Base-by-base conservation (phyloP, 2,888 invertebrate genomes). In the Lymantria monacha region DNA sequence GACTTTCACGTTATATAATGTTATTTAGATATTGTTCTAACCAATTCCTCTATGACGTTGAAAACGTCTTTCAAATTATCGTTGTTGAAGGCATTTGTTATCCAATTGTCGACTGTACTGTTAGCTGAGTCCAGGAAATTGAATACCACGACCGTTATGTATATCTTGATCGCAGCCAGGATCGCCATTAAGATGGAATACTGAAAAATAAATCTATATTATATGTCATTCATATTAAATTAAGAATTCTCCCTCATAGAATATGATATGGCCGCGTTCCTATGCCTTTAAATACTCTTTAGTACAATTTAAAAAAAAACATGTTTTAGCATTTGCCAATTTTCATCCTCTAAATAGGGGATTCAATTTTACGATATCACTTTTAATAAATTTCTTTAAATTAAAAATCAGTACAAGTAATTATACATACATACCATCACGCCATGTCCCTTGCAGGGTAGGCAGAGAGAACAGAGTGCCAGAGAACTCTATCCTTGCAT, bases 151-250 rank as follows among this genome's bases (percentile, higher is more conserved):
- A 81, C 77, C 0, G 79, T 57, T 22, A 87, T 37, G 55, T 74
- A 83, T n/a, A 81, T 76, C 66, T 83, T 85, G 0, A 71, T 42
- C 0, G 61, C 80, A 0, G 81, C 81, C 12, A 87, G 51, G 1
- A 81, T 52, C 0, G 66, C 53, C 81, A 87, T 79, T 47, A 73
- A 72, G 2, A 85, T 55, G 0, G 77, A 58, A 45, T 83, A 88
- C 88, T 88, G 78, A 8, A 79, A 22, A 82, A 42, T 31, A 41
- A n/a, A 46, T 42, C 22, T n/a, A n/a, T 53, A 43, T 36, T 1
- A 40, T 14, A 5, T 7, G 5, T 13, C 3, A n/a, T 40, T 7
- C 12, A 30, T n/a, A 15, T 30, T 10, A 9, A 22, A 22, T 8
- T 42, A 9, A 9, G 22, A 33, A 33, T 33, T 33, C 7, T 33